Base-by-base conservation (phyloP, 1,140 invertebrate genomes). In the Pseudomyrmex cubaensis region DNA sequence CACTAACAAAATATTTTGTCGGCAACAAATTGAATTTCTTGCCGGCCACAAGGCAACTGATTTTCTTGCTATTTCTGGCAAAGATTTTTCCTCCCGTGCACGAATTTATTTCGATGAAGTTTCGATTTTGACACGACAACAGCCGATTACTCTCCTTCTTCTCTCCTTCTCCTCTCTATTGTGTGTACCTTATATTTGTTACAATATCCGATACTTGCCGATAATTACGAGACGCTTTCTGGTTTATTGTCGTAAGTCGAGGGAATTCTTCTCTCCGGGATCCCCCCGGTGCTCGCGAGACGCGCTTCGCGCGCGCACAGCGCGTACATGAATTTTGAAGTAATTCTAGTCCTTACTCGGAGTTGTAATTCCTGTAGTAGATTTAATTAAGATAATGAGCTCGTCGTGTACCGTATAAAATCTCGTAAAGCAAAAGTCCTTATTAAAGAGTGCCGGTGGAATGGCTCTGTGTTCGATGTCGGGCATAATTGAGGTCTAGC, bases 341-440 rank as follows among this genome's bases (percentile, higher is more conserved):
- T 80, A 80, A 80, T 80, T 80, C 66, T 61, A 80, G 76, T 72
- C 56, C 44, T 80, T 72, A 80, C 54, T 80, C 54, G 20, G 54
- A 61, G 76, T 72, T 80, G 76, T 80, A 80, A 80, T 72, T 80
- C 66, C 76, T 80, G 76, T 80, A 80, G 76, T 80, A 80, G 76
- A 80, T 80, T 80, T 80, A 80, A 80, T 80, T 80, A 80, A 80
- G 76, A 80, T 80, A 80, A 80, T 80, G 76, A 80, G 76, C 66
- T 72, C 76, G 76, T 80, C 66, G 76, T 72, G 76, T 80, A 80
- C 76, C 76, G 76, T 80, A 80, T 80, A 80, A 80, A 80, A 80
- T 80, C 76, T 80, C 76, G 76, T 80, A 80, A 80, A 80, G 76
- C 76, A 72, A 80, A 80, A 80, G 76, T 80, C 76, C 76, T 80